A percentile compares a stretch with the other conserved stretches of the same genome.
These are phyloP conservation scores for Condylura cristata DNA, from an alignment of 2,113 vertebrate species.

Conservation along the genomic window DNA sequence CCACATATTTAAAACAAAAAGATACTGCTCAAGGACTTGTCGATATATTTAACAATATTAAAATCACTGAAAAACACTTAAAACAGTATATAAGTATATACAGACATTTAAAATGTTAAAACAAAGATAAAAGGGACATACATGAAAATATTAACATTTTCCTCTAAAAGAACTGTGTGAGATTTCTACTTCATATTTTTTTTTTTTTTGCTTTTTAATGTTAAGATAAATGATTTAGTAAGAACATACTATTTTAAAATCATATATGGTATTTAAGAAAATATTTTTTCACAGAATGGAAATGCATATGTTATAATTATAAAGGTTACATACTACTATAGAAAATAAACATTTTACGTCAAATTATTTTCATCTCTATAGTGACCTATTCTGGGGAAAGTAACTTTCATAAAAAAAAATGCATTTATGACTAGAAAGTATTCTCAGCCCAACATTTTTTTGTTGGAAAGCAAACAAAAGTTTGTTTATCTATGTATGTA, in stretches of 20 bases:
- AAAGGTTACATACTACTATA: conserved; percentile 50
- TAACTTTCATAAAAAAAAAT: conserved; percentile 3
- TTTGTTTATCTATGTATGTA: neutral
- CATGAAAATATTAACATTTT: neutral
- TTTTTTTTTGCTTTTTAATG: neutral
- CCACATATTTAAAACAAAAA: conserved; percentile 60
- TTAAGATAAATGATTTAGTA: neutral
- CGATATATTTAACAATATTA: neutral
- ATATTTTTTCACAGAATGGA: conserved; percentile 47
- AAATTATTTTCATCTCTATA: conserved; percentile 62
- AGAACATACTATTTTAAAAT: neutral
- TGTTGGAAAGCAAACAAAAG: neutral
- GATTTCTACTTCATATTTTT: neutral
- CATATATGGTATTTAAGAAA: conserved; percentile 51
- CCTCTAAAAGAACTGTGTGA: neutral
- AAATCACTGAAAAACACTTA: conserved; percentile 36
- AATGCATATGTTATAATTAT: conserved; percentile 66
- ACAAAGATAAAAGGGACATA: neutral
- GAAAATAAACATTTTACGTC: conserved; percentile 60
- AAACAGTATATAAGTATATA: neutral
- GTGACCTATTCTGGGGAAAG: conserved; percentile 52
- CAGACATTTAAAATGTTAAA: conserved; percentile 16
- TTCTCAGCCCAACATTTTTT: neutral
- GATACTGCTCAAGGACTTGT: neutral
- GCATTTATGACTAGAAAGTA: conserved; percentile 29